A percentile compares a stretch with the other conserved stretches of the same genome.
Conservation (phyloP, 2,888 invertebrate genomes). For the Chymomyza procnemis region DNA sequence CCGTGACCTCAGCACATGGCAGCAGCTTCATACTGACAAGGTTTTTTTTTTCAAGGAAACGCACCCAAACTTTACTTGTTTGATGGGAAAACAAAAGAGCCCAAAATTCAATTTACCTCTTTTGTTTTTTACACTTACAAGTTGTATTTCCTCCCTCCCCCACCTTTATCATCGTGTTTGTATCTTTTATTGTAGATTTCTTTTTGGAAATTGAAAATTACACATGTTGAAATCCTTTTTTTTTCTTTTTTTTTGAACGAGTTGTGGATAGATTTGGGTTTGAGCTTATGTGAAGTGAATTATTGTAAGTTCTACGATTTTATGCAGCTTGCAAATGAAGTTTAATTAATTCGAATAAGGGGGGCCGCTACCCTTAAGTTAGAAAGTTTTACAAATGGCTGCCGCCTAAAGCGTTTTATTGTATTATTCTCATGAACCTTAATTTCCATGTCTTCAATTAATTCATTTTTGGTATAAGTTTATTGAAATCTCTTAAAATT, state of each 20-base stretch:
- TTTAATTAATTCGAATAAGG: background rate
- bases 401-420: too few relatives aligned
- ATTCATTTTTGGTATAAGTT: too few relatives aligned
- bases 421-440: too few relatives aligned
- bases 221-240: background rate
- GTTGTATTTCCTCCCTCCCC: constrained; percentile 31
- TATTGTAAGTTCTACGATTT: constrained; percentile 57
- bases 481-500: too few relatives aligned
- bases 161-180: too few relatives aligned
- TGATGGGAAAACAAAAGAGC: constrained; percentile 3
- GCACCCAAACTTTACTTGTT: constrained; percentile 13
- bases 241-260: background rate
- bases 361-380: too few relatives aligned
- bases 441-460: too few relatives aligned
- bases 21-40: background rate
- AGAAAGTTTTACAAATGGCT: too few relatives aligned
- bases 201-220: background rate
- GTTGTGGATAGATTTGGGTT: background rate
- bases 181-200: background rate
- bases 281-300: constrained; percentile 45
- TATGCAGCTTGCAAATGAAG: constrained; percentile 9
- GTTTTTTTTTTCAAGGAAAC: constrained; percentile 24
- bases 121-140: constrained; percentile 28
- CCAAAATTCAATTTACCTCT: constrained; percentile 61
- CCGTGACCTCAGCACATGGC: background rate